These are phyloP conservation scores for Himalopsyche tibetana DNA, from an alignment of 2,888 invertebrate species.

Conservation along the genomic window DNA sequence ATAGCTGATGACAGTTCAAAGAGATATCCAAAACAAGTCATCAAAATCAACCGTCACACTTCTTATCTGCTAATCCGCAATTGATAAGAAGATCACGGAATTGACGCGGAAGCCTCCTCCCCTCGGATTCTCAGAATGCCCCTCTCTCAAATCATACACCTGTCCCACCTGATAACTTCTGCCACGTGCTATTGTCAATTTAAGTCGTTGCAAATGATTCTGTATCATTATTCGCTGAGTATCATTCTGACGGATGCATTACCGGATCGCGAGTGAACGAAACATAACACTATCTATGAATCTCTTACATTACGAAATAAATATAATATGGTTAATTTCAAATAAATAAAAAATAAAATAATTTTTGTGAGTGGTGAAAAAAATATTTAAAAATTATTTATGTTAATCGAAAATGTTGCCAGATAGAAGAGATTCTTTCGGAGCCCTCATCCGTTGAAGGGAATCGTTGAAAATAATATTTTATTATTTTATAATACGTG, in stretches of 20 bases:
- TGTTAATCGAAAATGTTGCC: slow-evolving; percentile 8
- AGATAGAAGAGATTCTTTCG: slow-evolving; percentile 34
- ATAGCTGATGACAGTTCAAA: neutral
- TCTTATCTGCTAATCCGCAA: slow-evolving; percentile 4
- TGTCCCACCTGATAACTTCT: neutral
- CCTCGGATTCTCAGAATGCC: neutral
- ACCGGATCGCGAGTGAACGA: neutral
- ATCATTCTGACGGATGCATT: neutral
- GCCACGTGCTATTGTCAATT: slow-evolving; percentile 22
- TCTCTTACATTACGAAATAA: neutral
- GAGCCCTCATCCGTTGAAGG: slow-evolving; percentile 26
- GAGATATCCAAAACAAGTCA: neutral
- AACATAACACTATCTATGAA: neutral
- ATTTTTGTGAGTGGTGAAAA: slow-evolving; percentile 12
- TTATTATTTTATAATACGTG: neutral
- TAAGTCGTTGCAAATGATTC: slow-evolving; percentile 1
- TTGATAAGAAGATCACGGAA: neutral
- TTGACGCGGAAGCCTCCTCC: neutral
- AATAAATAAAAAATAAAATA: neutral
- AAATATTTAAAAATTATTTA: slow-evolving; percentile 5
- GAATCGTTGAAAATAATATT: neutral
- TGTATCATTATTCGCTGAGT: neutral
- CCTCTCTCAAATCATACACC: slow-evolving; percentile 3
- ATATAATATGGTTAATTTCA: neutral
- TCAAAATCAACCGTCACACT: neutral